phyloP scores from a whole-genome alignment of 35 echinoderm and acorn worm genomes.

The Apostichopus californicus region DNA sequence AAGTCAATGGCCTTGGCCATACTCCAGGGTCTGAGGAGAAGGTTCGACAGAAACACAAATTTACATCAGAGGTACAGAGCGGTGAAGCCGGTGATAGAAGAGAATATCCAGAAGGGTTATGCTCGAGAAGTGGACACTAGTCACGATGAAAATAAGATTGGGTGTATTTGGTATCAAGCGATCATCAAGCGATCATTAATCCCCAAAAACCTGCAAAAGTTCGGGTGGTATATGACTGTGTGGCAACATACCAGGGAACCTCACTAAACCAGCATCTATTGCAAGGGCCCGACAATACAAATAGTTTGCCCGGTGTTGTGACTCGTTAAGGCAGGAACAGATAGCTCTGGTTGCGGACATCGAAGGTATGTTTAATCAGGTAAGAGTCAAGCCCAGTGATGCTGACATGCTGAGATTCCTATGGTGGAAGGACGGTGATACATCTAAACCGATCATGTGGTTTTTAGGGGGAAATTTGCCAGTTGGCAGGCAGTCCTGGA shows the following conservation, averaged over 20 bases:
- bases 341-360: constrained; percentile 69
- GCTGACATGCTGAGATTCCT: constrained; percentile 62
- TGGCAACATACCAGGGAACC: constrained; percentile 56
- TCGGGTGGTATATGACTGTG: constrained; percentile 67
- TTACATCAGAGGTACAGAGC: background rate
- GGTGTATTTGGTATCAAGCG: constrained; percentile 59
- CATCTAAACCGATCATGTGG: background rate
- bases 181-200: constrained; percentile 69
- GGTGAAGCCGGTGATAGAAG: too few species aligned
- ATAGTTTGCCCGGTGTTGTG: constrained; percentile 2
- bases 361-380: constrained; percentile 78
- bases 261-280: constrained; percentile 67
- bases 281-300: constrained; percentile 54
- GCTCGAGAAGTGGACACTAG: background rate
- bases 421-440: constrained; percentile 63
- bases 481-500: too few species aligned
- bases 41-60: constrained; percentile 3
- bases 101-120: background rate
- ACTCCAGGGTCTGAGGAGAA: constrained; percentile 30
- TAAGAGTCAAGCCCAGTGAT: constrained; percentile 41
- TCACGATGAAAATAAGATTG: background rate
- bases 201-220: constrained; percentile 60
- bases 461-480: too few species aligned
- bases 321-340: constrained; percentile 55
- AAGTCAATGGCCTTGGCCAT: background rate